Base-by-base conservation (phyloP, 2,888 invertebrate genomes). In the Fabriciana adippe region DNA sequence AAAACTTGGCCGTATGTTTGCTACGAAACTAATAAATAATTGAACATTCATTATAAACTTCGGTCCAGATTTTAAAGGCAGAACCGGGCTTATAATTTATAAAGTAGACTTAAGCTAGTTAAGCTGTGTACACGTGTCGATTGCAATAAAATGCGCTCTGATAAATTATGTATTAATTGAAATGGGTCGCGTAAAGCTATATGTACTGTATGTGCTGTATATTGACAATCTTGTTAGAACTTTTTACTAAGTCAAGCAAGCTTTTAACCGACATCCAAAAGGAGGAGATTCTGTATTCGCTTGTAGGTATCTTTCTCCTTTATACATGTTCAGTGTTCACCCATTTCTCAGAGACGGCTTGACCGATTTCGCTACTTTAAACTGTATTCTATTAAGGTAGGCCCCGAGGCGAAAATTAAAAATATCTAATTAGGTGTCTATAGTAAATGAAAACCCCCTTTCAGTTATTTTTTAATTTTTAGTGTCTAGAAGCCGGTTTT, bases 21-120 rank as follows among this genome's bases (percentile, higher is more conserved):
- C 35, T 47, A 55, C 57, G 65, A 61, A 55, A 68, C 67, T 72
- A 67, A 73, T 73, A 72, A 72, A 73, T 73, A 69, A 73, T 73
- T 72, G 59, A 72, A 72, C 67, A 60, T 66, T 68, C 56, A 64
- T 68, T 66, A 64, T 66, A 50, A 72, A 64, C 48, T 72, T 59
- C 56, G 61, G 50, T 63, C 57, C 59, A 50, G 68, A 55, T 60
- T 61, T 68, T 48, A 59, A 59, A 73, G 56, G 64, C 65, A 71
- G 64, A 68, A 72, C 69, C 35, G 59, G 35, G 67, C 55, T 64
- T 56, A 66, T 53, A 61, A 60, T 69, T 66, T 69, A 64, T 68
- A 51, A 65, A 66, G 47, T 69, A 61, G 64, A 67, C 60, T 59
- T 55, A 45, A 63, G 31, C n/a, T 26, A 18, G 41, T 51, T 65